Base-by-base conservation (phyloP, 2,113 vertebrate genomes). In the Gambusia affinis region DNA sequence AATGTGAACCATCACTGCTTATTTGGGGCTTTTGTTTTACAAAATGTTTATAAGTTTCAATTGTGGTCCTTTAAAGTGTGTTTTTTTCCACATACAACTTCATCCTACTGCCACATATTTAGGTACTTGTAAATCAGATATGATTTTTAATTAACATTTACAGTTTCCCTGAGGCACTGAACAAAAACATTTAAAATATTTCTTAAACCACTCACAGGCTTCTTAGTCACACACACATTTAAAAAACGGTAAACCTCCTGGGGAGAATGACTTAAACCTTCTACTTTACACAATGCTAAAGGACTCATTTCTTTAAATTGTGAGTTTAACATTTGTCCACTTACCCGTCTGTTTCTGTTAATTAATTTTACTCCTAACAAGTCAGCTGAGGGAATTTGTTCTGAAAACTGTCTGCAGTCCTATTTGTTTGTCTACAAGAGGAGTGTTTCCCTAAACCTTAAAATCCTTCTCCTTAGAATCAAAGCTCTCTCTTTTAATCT, bases 21-120 rank as follows among this genome's bases (percentile, higher is more conserved):
- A 10, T 35, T 81, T 47, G 24, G 12, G 30, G 67, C 27, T 60
- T 62, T 47, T 44, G 19, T 76, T 37, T 68, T 31, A 76, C 79
- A 57, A 70, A 67, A 2, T 65, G 11, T 11, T 62, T 17, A 44
- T n/a, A 8, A 14, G 11, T 22, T 60, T 63, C 11, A 76, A 24
- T 84, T 57, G 30, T 70, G 19, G 77, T 60, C 70, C 70, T 85
- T 24, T 29, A 65, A 39, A 61, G 17, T 24, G 8, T 57, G 51
- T 57, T 57, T 57, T 57, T 57, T 51, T 51, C 6, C 12, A 47
- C 42, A 47, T 47, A 1, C 44, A 19, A 47, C 44, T 19, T 47
- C 17, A 47, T 47, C 24, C 22, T 57, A 24, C 24, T n/a, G 7
- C 24, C 51, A n/a, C 51, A n/a, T n/a, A 24, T 8, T n/a, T 57